These are phyloP conservation scores for Oscheius sp. DNA, from an alignment of 2,888 invertebrate genomes.

Conservation along the genomic window DNA sequence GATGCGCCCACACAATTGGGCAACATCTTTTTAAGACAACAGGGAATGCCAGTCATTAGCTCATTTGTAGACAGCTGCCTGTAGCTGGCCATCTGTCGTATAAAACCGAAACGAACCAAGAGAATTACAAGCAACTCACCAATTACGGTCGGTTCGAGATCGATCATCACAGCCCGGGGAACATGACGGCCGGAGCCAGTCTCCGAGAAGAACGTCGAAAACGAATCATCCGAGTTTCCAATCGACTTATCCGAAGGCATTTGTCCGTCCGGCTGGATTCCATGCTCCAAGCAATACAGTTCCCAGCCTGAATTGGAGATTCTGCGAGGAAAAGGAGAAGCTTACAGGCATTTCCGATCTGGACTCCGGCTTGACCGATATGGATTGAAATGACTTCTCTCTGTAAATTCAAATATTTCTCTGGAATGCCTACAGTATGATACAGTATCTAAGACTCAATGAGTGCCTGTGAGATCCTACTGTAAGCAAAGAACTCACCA, in stretches of 20 bases:
- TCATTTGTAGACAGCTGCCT: not conserved
- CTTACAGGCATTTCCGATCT: constrained; percentile 74
- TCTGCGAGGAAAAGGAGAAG: too few relatives aligned
- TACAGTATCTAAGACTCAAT: not conserved
- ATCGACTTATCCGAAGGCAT: constrained; percentile 62
- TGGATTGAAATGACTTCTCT: constrained; percentile 64
- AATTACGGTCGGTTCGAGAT: constrained; percentile 94
- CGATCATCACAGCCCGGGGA: constrained; percentile 91
- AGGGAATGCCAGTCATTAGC: not conserved
- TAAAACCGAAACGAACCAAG: not conserved
- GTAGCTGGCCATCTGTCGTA: not conserved
- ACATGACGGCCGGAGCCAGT: constrained; percentile 96
- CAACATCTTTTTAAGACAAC: not conserved
- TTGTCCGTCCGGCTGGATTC: constrained; percentile 73
- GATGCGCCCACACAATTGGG: not conserved
- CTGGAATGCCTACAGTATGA: not conserved
- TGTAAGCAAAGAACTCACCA: constrained; percentile 1
- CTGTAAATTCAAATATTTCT: not conserved
- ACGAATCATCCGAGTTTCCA: constrained; percentile 81
- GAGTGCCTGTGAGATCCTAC: not conserved
- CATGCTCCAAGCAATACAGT: constrained; percentile 75
- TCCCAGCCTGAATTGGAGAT: too few relatives aligned
- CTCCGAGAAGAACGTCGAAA: constrained; percentile 83
- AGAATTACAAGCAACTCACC: constrained; percentile 69
- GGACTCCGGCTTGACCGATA: constrained; percentile 66